Evolutionary conservation across 2,888 invertebrate genomes (phyloP).

Genomic region (Acanthoscelides obtectus): DNA sequence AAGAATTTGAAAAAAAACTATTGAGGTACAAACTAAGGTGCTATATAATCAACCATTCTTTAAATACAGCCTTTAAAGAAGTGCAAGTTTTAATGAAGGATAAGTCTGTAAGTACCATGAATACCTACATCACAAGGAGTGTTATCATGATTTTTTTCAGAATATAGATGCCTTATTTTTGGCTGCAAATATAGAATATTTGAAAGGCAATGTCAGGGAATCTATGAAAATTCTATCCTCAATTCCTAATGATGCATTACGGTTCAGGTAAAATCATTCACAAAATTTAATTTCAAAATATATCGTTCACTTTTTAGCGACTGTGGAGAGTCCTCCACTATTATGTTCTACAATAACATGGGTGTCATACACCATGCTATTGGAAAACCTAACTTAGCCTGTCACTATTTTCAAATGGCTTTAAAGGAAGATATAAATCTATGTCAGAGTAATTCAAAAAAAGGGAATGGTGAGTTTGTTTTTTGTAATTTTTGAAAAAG

Average conservation of each 20-base stretch:
- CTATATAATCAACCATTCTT: slow-evolving; percentile 54
- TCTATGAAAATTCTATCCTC: slow-evolving; percentile 56
- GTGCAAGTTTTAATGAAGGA: slow-evolving; percentile 47
- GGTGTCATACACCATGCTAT: slow-evolving; percentile 76
- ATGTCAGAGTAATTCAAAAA: slow-evolving; percentile 43
- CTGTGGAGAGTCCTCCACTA: slow-evolving; percentile 57
- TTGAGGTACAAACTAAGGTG: slow-evolving; percentile 58
- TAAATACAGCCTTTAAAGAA: slow-evolving; percentile 49
- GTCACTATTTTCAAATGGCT: slow-evolving; percentile 75
- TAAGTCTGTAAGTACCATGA: slow-evolving; percentile 41
- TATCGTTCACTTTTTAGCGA: slow-evolving; percentile 42
- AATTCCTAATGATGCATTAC: slow-evolving; percentile 46
- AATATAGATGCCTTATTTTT: slow-evolving; percentile 54
- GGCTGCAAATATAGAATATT: slow-evolving; percentile 61
- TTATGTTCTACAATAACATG: slow-evolving; percentile 75
- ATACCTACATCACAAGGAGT: background rate
- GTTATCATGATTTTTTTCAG: slow-evolving; percentile 37
- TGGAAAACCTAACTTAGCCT: slow-evolving; percentile 75
- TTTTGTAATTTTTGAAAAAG: background rate
- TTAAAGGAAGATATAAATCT: slow-evolving; percentile 63
- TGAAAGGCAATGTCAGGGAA: slow-evolving; percentile 59
- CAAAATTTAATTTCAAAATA: background rate
- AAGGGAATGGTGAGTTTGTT: slow-evolving; percentile 23
- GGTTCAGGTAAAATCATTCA: slow-evolving; percentile 45
- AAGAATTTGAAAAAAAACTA: slow-evolving; percentile 52